Conservation (phyloP, 2,888 invertebrate species). For the Sphaeridia pumilis region DNA sequence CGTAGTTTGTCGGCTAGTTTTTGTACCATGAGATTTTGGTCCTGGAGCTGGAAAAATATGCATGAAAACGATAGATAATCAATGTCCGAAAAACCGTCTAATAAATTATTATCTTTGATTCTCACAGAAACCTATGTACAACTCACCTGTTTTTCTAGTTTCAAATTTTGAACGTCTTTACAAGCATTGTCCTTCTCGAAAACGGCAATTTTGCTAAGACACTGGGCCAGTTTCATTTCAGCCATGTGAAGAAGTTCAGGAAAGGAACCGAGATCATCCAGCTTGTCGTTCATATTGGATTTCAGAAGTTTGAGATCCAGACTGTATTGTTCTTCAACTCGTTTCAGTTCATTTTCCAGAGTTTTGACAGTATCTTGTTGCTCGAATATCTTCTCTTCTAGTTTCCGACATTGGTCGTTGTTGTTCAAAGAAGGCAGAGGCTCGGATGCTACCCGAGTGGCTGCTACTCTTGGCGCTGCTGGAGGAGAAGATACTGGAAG, state of each 20-base stretch:
- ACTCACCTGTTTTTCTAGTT: slow-evolving; percentile 10
- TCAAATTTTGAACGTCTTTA: slow-evolving; percentile 11
- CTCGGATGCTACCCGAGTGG: not conserved
- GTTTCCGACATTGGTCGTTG: too few species aligned
- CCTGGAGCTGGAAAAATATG: slow-evolving; percentile 5
- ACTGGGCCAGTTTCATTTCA: slow-evolving; percentile 19
- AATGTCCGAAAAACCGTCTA: slow-evolving; percentile 1
- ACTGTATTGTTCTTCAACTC: slow-evolving; percentile 30
- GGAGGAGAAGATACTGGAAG: slow-evolving; percentile 5
- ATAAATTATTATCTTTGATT: not conserved
- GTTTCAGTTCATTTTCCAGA: slow-evolving; percentile 22
- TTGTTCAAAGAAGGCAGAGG: not conserved
- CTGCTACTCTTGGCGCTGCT: not conserved
- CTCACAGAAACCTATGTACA: not conserved
- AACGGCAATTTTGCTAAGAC: slow-evolving; percentile 13
- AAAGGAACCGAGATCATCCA: slow-evolving; percentile 25
- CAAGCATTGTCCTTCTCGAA: slow-evolving; percentile 10
- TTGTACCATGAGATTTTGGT: slow-evolving; percentile 9
- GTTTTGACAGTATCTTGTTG: slow-evolving; percentile 27
- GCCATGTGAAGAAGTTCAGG: slow-evolving; percentile 30
- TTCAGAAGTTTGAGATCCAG: slow-evolving; percentile 28
- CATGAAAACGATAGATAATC: not conserved
- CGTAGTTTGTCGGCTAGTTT: slow-evolving; percentile 10
- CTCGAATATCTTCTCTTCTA: slow-evolving; percentile 25
- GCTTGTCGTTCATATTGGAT: slow-evolving; percentile 25